A percentile compares a stretch with the other conserved stretches of the same genome.
Evolutionary conservation across 2,797 vertebrate genomes (phyloP).

Genomic region (Picus viridis): DNA sequence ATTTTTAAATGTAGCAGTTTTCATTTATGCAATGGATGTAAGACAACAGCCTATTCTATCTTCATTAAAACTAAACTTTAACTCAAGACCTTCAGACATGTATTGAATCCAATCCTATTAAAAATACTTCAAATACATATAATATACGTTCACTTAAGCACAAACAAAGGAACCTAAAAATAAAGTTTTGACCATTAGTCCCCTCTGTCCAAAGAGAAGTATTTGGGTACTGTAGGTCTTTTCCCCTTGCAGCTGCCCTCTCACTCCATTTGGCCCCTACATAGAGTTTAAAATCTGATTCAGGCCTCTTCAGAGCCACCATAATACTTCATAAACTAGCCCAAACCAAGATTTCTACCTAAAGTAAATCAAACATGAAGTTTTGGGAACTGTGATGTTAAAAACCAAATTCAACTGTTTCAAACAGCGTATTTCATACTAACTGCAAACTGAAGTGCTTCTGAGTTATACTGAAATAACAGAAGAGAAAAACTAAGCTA

Average conservation of each 20-base stretch:
- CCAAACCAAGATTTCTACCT: neutral
- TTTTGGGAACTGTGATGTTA: neutral
- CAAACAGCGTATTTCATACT: neutral
- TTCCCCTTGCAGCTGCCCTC: neutral
- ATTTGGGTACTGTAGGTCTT: neutral
- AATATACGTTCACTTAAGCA: neutral
- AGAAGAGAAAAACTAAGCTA: constrained; percentile 4
- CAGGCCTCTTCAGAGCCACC: neutral
- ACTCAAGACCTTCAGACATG: too few species aligned
- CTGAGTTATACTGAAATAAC: constrained; percentile 19
- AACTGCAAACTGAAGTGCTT: constrained; percentile 1
- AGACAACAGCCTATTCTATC: neutral
- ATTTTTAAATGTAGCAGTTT: neutral
- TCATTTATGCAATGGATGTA: neutral
- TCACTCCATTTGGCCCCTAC: neutral
- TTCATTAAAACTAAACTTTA: neutral
- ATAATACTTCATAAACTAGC: neutral
- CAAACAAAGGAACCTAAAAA: neutral
- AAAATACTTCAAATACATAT: neutral
- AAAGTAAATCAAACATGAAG: constrained; percentile 25
- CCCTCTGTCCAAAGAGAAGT: neutral
- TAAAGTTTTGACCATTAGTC: neutral
- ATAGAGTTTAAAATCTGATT: neutral
- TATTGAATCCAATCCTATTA: neutral
- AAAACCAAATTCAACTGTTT: neutral